phyloP scores from a whole-genome alignment of 2,113 vertebrate genomes.

The Peromyscus californicus region DNA sequence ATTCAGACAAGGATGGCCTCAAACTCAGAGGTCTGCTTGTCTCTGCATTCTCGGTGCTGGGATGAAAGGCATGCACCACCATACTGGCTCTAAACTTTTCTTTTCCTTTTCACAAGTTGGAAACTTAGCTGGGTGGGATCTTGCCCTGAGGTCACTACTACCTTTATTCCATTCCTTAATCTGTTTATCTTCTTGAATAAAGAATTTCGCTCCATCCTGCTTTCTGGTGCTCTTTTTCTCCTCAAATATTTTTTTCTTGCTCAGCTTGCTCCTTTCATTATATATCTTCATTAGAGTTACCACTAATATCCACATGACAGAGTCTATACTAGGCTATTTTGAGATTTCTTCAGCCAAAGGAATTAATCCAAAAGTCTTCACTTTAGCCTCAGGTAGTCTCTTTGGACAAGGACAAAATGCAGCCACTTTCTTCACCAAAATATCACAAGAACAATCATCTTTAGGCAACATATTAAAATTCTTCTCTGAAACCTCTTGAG shows the following conservation, averaged over 20 bases:
- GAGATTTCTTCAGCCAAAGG: background rate
- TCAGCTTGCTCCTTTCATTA: background rate
- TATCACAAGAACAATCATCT: background rate
- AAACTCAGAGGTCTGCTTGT: background rate
- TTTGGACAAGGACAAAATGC: background rate
- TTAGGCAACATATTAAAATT: background rate
- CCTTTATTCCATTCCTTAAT: background rate
- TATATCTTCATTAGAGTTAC: background rate
- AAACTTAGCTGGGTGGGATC: background rate
- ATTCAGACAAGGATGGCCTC: background rate
- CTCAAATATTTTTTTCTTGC: background rate
- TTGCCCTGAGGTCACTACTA: background rate
- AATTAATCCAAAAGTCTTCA: background rate
- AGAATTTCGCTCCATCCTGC: background rate
- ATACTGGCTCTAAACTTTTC: background rate
- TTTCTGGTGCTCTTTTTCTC: background rate
- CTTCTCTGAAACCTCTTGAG: background rate
- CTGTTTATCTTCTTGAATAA: background rate
- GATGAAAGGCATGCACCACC: background rate
- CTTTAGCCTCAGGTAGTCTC: background rate
- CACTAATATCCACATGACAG: background rate
- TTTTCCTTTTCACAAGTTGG: background rate
- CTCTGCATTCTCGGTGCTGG: background rate
- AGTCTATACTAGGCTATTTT: background rate
- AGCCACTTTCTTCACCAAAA: background rate